Evolutionary conservation across 2,797 vertebrate species (phyloP), one percentile per base, ranked within the genome.

Genomic region (Lophotriccus pileatus): DNA sequence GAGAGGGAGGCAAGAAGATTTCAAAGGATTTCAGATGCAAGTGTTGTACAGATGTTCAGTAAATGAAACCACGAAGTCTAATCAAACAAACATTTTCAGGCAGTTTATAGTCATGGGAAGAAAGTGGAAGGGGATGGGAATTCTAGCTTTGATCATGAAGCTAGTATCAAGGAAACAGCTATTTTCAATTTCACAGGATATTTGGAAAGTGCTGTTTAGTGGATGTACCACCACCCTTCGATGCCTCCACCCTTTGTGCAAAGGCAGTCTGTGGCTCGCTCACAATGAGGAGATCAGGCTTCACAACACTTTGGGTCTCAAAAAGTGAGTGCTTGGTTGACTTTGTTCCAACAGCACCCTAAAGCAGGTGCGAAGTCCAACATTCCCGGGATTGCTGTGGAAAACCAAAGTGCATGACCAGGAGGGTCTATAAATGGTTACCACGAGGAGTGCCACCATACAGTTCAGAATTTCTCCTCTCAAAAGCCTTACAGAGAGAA

Each of bases 21-120:
- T 95, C 89, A 95, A 93, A 95, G 87, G 59, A 74, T 79, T 95
- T 95, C 70, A 91, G 39, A 82, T 46, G 44, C 95, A 96, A 96
- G 80, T 96, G 94, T 84, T 91, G 58, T 86, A 88, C 96, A 97
- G 94, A 94, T 95, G 94, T 94, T 96, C 84, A 87, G 80, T 73
- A 90, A 94, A 90, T 63, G 60, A 96, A 95, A 91, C 89, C 93
- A 90, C 87, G 60, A 89, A 76, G 41, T 73, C 77, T 90, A 93
- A 94, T 88, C 85, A 97, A 96, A 95, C 79, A 91, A 95, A 97
- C 59, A 84, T 94, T 90, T 94, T 90, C 39, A 82, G 27, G 49
- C 80, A 82, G 85, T 90, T 95, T 87, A 83, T 36, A 87, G 77
- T n/a, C 85, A 94, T 74, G 83, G 83, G 80, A 96, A 94, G 91